Base-by-base conservation (phyloP, 1,140 invertebrate genomes). In the Aricia agestis region DNA sequence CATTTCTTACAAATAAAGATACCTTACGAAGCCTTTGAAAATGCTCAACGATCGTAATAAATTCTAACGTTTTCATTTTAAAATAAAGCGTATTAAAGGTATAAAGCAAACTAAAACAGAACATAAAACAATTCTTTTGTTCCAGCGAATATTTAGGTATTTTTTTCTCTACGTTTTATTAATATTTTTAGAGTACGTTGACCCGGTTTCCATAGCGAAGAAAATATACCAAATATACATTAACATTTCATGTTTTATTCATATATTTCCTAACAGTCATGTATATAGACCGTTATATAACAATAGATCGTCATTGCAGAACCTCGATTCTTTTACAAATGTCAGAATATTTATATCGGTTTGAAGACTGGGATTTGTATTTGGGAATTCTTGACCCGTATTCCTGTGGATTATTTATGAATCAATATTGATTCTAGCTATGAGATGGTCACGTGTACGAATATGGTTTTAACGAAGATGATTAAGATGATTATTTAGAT, bases 211-310 rank as follows among this genome's bases (percentile, higher is more conserved):
- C 70, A 70, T 61, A 71, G 73, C 81, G 74, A 81, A 79, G 80
- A 79, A 82, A 82, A 82, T 79, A 85, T 82, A 83, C 75, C 82
- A 77, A 79, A 81, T 72, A 72, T 70, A 72, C 76, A 85, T 85
- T 85, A 85, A 76, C 79, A 82, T 85, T 82, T 78, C 79, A 83
- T 85, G 83, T 77, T 77, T 84, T 84, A 84, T 82, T 85, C 82
- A 83, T 82, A 75, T 71, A 81, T 82, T 80, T 80, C 75, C 75
- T 78, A 78, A 80, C 75, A 78, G 72, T 72, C 74, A 74, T 70
- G 73, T 76, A 81, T 76, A 75, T 79, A 76, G 76, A 72, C 45
- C 77, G n/a, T n/a, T n/a, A n/a, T n/a, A 72, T 68, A 72, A 78
- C 74, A 78, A 73, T 78, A 70, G 71, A 72, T 70, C 71, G 66